These are phyloP conservation scores for Rhineura floridana DNA, from an alignment of 2,113 vertebrate genomes.

Conservation along the genomic window DNA sequence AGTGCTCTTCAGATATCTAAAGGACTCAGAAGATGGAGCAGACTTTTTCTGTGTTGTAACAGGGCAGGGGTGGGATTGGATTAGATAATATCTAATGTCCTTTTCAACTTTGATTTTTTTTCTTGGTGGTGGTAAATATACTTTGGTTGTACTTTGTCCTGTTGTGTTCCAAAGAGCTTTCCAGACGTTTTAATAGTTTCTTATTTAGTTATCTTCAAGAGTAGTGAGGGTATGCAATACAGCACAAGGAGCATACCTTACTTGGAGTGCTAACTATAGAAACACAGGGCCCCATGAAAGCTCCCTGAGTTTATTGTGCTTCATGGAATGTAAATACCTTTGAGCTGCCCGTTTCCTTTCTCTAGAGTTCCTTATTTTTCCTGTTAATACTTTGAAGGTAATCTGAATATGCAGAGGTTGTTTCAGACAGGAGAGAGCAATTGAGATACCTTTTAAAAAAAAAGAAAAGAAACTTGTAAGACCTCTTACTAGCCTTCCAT, in stretches of 20 bases:
- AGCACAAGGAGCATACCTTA: not conserved
- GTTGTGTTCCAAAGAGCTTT: too few species aligned
- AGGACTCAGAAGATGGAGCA: not conserved
- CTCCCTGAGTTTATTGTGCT: not conserved
- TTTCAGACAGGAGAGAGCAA: not conserved
- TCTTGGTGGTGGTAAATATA: too few species aligned
- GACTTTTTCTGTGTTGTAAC: too few species aligned
- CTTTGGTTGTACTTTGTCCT: not conserved
- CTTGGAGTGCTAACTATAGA: not conserved
- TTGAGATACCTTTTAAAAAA: not conserved
- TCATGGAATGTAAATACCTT: not conserved
- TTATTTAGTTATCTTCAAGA: not conserved
- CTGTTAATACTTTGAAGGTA: not conserved
- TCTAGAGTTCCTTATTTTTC: not conserved
- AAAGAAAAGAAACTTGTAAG: too few species aligned
- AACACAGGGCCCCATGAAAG: not conserved
- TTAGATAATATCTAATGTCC: too few species aligned
- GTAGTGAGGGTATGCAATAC: not conserved
- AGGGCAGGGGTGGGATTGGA: too few species aligned
- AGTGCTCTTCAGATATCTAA: not conserved
- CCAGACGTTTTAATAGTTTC: not conserved
- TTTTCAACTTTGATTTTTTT: not conserved
- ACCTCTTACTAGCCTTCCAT: fast-evolving
- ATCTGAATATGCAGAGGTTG: not conserved
- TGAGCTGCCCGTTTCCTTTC: not conserved